Evolutionary conservation across 2,113 vertebrate genomes (phyloP), one percentile per base, ranked within the genome.

Genomic region (Amphiprion ocellaris): DNA sequence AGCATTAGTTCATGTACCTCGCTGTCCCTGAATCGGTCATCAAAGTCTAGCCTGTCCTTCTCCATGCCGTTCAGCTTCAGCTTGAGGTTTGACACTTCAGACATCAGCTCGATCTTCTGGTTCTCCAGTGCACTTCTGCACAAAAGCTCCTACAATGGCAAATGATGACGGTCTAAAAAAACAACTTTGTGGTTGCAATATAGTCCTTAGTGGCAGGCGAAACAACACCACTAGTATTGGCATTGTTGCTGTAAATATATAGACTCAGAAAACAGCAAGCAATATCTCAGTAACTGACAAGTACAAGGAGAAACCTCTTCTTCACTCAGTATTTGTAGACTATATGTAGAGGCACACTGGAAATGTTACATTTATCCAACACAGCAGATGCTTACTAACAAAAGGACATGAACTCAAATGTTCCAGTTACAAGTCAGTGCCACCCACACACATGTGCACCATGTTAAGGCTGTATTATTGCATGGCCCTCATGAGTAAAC

Each of bases 31-130:
- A 96, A 98, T 62, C 95, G 88, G 3, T 97, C 96, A 83, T 97
- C 96, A 76, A 94, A 97, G 85, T 97, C 95, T 61, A 95, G 70
- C 56, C 95, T 94, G 69, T 99, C 96, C 85, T 97, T 99, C 77
- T 98, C 96, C 33, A 98, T 91, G 41, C 94, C 82, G 0, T 96
- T 96, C 82, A 98, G 92, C 77, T 98, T 99, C 74, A 99, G 91
- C 91, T 98, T 99, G 67, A 99, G 89, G 87, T 96, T 98, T 77
- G 98, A 98, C 84, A 98, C 86, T 90, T 99, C 98, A 15, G 97
- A 94, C 91, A 98, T 97, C 65, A 99, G 94, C 39, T 99, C 97
- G 63, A 98, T 75, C 85, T 99, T 99, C 93, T 99, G 98, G 55
- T 93, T 97, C 92, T 99, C 98, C 74, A 99, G 93, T 4, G 97